phyloP scores from a whole-genome alignment of 2,797 vertebrate genomes.

The Oophaga sylvatica region DNA sequence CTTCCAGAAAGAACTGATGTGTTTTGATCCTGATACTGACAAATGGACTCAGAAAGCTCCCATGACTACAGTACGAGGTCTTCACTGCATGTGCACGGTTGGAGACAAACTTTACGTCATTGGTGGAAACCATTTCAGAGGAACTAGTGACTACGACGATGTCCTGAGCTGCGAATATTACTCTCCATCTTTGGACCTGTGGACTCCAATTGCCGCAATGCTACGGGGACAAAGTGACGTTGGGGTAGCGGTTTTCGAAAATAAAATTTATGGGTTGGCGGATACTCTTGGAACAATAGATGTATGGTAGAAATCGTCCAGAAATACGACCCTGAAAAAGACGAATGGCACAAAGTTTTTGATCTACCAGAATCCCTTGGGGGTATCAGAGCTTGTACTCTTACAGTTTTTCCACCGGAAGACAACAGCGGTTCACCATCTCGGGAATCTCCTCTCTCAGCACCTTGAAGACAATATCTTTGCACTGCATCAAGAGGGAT shows the following conservation, averaged over 20 bases:
- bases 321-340: slow-evolving; percentile 96
- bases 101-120: slow-evolving; percentile 96
- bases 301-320: slow-evolving; percentile 99
- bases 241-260: slow-evolving; percentile 96
- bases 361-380: slow-evolving; percentile 96
- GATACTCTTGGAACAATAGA: slow-evolving; percentile 99
- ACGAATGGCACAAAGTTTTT: slow-evolving; percentile 98
- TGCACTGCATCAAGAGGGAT: slow-evolving; percentile 68
- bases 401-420: slow-evolving; percentile 94
- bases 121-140: slow-evolving; percentile 95
- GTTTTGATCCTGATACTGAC: slow-evolving; percentile 96
- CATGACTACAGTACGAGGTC: slow-evolving; percentile 94
- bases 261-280: slow-evolving; percentile 96
- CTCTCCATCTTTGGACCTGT: slow-evolving; percentile 92
- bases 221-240: slow-evolving; percentile 96
- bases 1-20: slow-evolving; percentile 99
- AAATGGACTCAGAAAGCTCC: slow-evolving; percentile 97
- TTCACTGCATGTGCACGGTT: slow-evolving; percentile 98
- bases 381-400: slow-evolving; percentile 95
- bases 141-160: slow-evolving; percentile 97
- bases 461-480: slow-evolving; percentile 82
- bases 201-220: slow-evolving; percentile 97
- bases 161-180: slow-evolving; percentile 98
- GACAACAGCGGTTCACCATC: slow-evolving; percentile 89
- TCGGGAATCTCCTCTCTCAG: slow-evolving; percentile 94